Evolutionary conservation across 2,888 invertebrate genomes (phyloP), one percentile per base, ranked within the genome.

Genomic region (Periphyllus acericola): DNA sequence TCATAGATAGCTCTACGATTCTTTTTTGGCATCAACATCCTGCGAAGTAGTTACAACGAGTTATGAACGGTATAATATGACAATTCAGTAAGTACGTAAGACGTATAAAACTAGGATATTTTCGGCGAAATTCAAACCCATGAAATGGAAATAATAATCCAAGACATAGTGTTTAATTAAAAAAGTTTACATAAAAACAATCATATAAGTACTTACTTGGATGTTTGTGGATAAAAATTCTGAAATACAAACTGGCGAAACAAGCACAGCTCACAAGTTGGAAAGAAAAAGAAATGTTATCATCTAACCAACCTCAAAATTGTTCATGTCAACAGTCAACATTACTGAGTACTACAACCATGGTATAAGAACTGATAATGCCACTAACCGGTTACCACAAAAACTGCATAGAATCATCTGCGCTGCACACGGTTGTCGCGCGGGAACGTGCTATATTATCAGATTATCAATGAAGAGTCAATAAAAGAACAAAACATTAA

Each of bases 11-110:
- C 94, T 90, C 97, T 96, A 92, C 98, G 95, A 92, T 98, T 98
- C 93, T 97, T 96, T 94, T 99, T 99, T 91, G 99, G 98, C 98
- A 99, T 99, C 97, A 99, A 98, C 99, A 99, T 99, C 93, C 96
- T 98, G 92, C 92, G 93, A 92, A 89, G 89, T 89, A 90, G 89
- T 25, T 36, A 29, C 11, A 36, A 36, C n/a, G 32, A 55, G 8
- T 71, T 71, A 52, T 11, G 46, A 5, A n/a, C 25, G 0, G 46
- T 71, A 29, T 21, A 78, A 21, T 40, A 34, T 5, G 14, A 72
- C 14, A 52, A 72, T n/a, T n/a, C 5, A 25, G 25, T 52, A n/a
- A 6, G 32, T 34, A 46, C 17, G 40, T 14, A 46, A 11, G 32
- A 46, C 11, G 14, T 29, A 21, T 21, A 6, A 32, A 66, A 32